Conservation (phyloP, 2,797 vertebrate species). For the Pachyuromys duprasi region DNA sequence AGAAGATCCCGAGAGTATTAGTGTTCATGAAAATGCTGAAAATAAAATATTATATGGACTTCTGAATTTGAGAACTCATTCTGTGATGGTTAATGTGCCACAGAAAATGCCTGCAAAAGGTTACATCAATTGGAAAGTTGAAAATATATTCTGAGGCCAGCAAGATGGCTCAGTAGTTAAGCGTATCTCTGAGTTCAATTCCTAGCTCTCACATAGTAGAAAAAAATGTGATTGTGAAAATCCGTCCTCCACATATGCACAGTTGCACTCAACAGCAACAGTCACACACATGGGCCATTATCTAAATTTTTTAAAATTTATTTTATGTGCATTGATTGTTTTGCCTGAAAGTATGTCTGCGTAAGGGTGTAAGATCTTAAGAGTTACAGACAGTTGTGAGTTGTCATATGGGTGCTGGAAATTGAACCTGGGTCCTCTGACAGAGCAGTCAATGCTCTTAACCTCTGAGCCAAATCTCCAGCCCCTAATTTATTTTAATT, state of each 20-base stretch:
- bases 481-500: background rate
- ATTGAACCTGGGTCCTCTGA: too few species aligned
- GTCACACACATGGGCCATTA: background rate
- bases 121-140: background rate
- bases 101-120: background rate
- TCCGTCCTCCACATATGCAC: background rate
- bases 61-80: background rate
- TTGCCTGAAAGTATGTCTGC: too few species aligned
- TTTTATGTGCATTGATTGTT: too few species aligned
- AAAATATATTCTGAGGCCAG: slow-evolving; percentile 3
- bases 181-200: background rate
- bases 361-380: too few species aligned
- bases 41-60: slow-evolving; percentile 12
- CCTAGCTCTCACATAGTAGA: background rate
- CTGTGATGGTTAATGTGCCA: background rate
- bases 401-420: too few species aligned
- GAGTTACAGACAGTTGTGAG: too few species aligned
- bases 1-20: background rate
- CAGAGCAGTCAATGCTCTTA: too few species aligned
- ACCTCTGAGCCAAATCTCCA: too few species aligned
- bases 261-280: background rate
- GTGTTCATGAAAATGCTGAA: background rate
- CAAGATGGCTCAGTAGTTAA: background rate
- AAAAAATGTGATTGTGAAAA: background rate
- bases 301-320: too few species aligned